Evolutionary conservation across 2,888 invertebrate genomes (phyloP).

Genomic region (Cerastoderma edule): DNA sequence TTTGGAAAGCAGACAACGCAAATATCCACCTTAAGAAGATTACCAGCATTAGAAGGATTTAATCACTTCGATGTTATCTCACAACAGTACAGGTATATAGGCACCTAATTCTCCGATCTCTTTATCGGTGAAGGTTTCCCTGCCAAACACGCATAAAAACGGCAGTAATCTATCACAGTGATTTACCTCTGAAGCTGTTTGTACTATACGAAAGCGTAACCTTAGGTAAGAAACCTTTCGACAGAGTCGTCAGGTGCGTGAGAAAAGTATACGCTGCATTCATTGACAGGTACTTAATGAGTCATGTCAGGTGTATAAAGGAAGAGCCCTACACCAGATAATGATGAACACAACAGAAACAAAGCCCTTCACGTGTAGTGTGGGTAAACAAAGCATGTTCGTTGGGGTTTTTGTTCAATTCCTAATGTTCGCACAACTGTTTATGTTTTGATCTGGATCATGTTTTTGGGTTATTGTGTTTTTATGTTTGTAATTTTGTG

Average conservation of each 20-base stretch:
- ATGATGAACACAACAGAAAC: neutral
- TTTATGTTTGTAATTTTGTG: no score
- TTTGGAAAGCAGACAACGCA: neutral
- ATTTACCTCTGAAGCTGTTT: constrained; percentile 15
- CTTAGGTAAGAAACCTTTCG: neutral
- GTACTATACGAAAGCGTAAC: constrained; percentile 5
- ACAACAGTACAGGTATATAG: neutral
- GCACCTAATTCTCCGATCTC: neutral
- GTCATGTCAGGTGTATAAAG: no score
- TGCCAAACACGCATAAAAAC: constrained; percentile 8
- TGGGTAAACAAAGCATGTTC: neutral
- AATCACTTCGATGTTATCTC: neutral
- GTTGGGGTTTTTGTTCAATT: neutral
- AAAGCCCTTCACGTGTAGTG: neutral
- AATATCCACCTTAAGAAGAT: neutral
- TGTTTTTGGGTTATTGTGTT: neutral
- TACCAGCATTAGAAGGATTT: neutral
- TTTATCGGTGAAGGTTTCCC: constrained; percentile 5
- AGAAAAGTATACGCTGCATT: constrained; percentile 6
- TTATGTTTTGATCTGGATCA: neutral
- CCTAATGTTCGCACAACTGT: neutral
- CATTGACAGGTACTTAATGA: constrained; percentile 20
- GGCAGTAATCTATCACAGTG: constrained; percentile 13
- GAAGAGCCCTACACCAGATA: no score
- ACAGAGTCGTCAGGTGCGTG: constrained; percentile 23